Base-by-base conservation (phyloP, 2,888 invertebrate genomes). In the Caenorhabditis uteleia region DNA sequence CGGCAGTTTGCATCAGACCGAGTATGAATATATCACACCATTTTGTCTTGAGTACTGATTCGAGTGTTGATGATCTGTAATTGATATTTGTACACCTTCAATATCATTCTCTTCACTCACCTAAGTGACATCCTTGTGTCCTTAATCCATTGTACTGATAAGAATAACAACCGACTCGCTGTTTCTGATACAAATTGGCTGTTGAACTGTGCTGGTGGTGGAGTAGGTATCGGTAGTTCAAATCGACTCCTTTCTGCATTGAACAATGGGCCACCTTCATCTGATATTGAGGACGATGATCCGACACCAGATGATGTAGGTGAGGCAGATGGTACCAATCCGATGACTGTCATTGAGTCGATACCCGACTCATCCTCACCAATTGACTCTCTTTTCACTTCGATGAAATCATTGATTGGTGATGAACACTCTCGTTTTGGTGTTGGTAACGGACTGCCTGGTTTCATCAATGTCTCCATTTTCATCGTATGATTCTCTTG, bases 1-100 rank as follows among this genome's bases (percentile, higher is more conserved):
- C 88, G 0, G 91, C 88, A 83, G 91, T 91, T 85, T 94, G 93
- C 12, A 92, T 90, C 68, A 97, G 87, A 0, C 94, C 94, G 29
- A 97, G 87, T 1, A 91, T 90, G 84, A 97, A 92, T 62, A 97
- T 84, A 83, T 94, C 92, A 59, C 92, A 89, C 95, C 95, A 97
- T 78, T 91, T 91, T 53, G 89, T 89, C 83, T 91, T 90, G 67
- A 95, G 87, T 36, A 95, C 85, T 0, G 89, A 88, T 74, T 91
- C 90, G 86, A 95, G 93, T 50, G 67, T 62, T 8, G 90, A 88
- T 68, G 89, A 88, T 58, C 92, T 91, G 85, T 56, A 87, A 38
- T 20, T 29, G 14, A 10, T 29, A 29, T 7, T 29, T 29, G 7
- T n/a, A n/a, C n/a, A n/a, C n/a, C n/a, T n/a, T n/a, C n/a, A n/a